phyloP scores from a whole-genome alignment of 1,140 invertebrate genomes.

The Conus betulinus region DNA sequence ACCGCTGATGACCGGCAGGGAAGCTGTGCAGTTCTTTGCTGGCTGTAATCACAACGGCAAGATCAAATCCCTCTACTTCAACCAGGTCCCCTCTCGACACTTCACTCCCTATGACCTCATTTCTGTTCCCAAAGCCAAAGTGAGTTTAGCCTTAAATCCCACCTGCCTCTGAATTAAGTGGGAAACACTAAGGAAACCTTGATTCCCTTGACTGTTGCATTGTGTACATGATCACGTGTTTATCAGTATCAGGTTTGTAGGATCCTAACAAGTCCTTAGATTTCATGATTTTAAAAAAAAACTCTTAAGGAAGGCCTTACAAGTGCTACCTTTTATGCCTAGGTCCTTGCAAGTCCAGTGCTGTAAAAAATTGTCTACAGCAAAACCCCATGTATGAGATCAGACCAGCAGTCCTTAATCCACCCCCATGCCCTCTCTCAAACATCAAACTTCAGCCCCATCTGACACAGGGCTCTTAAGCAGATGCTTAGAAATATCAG shows the following conservation, averaged over 20 bases:
- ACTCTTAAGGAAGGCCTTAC: no score
- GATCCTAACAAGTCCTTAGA: no score
- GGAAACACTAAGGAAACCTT: not conserved
- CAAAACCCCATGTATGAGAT: no score
- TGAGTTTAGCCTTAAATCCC: conserved; percentile 33
- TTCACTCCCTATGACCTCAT: conserved; percentile 72
- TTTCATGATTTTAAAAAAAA: no score
- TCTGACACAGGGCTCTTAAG: no score
- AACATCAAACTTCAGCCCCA: no score
- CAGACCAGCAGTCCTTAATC: no score
- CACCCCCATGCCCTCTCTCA: no score
- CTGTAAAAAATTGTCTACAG: no score
- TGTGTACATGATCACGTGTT: not conserved
- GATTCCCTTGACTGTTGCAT: not conserved
- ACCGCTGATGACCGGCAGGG: conserved; percentile 67
- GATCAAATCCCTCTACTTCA: conserved; percentile 73
- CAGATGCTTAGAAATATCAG: no score
- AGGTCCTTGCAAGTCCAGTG: no score
- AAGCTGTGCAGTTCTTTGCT: conserved; percentile 73
- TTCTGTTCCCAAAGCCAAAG: conserved; percentile 70
- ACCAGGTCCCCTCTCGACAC: conserved; percentile 64
- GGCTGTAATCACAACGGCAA: conserved; percentile 70
- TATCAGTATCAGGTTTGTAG: not conserved
- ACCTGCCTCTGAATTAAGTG: not conserved
- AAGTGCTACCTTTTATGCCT: no score